Evolutionary conservation across 2,888 invertebrate genomes (phyloP).

Genomic region (Trachelus stipa): DNA sequence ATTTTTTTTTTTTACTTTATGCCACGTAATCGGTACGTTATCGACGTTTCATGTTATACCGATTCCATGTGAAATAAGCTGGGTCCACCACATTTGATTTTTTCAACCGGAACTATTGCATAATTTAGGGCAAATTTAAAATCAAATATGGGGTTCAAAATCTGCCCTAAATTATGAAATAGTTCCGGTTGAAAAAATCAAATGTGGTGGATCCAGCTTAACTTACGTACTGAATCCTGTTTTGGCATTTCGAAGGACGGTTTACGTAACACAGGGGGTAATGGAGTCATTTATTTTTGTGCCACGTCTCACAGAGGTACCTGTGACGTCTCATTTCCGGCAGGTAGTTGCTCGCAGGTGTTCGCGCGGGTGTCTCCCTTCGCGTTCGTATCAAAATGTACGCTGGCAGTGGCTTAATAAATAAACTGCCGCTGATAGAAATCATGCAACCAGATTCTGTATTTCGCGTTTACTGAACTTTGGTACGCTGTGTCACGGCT

Average conservation of each 20-base stretch:
- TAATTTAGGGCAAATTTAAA: no score
- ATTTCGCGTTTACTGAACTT: neutral
- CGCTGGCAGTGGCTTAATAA: neutral
- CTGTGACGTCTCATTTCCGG: neutral
- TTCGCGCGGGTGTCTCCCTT: neutral
- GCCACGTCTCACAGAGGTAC: neutral
- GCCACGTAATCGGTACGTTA: neutral
- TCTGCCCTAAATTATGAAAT: no score
- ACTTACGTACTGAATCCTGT: neutral
- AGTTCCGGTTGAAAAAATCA: no score
- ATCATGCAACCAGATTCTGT: neutral
- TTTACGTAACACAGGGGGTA: neutral
- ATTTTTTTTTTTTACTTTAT: neutral
- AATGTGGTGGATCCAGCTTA: no score
- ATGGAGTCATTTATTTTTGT: neutral
- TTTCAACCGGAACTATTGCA: no score
- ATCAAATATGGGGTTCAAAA: no score
- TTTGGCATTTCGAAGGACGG: neutral
- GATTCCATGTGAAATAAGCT: no score
- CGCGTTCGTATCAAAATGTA: neutral
- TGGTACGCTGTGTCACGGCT: neutral
- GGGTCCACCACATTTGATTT: no score
- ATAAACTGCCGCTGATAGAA: neutral
- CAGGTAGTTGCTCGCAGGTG: neutral
- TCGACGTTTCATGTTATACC: neutral